Evolutionary conservation across 2,888 invertebrate species (phyloP), one percentile per base, ranked within the genome.

Genomic region (Lochmaea crataegi): DNA sequence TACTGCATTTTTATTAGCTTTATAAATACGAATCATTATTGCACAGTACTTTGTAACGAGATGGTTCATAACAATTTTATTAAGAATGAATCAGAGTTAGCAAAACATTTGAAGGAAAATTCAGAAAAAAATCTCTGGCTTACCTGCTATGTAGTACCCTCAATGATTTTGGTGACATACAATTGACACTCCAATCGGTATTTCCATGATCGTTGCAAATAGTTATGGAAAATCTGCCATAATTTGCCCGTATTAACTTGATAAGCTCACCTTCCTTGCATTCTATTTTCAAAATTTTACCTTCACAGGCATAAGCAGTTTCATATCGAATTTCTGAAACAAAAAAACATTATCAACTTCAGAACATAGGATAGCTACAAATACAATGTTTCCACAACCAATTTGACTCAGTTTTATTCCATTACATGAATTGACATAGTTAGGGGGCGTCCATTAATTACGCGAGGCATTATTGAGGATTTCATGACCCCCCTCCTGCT

Each of bases 151-250:
- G 94, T 79, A 98, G 91, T 79, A 97, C 96, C 76, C 94, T 90
- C 81, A 95, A 91, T 77, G 97, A 96, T 85, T 94, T 94, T 65
- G 93, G 93, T 71, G 96, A 95, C 94, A 96, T 96, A 87, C 97
- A 98, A 88, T 96, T 96, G 82, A 97, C 95, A 85, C 96, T 96
- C 97, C 97, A 97, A 83, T 96, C 96, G n/a, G 96, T 96, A 87
- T 96, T 94, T 79, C 97, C 97, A 85, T 96, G 95, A 87, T 96
- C 96, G 88, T 98, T 97, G 90, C 98, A 98, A 86, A 97, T 96
- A 83, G 95, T 95, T 87, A 97, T 95, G 79, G 96, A 96, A 88
- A 96, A 97, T 83, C 96, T 91, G 68, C 97, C 97, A 86, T 97
- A 98, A 90, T 97, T 97, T 76, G 97, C 97, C 79, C 97, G 91